Conservation (phyloP, 2,113 vertebrate species). For the Spea multiplicata region DNA sequence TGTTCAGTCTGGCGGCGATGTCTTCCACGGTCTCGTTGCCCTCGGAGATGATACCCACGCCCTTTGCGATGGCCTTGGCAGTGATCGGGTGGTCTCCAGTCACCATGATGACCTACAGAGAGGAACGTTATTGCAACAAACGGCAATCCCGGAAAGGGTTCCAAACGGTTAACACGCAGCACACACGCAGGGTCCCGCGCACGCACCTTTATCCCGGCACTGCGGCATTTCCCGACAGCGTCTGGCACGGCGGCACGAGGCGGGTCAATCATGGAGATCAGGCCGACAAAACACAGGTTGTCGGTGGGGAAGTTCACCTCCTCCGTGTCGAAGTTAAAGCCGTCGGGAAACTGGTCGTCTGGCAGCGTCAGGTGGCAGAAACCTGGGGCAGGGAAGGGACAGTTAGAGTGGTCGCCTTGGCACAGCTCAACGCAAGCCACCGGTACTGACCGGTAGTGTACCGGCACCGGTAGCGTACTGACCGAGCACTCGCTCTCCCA, state of each 20-base stretch:
- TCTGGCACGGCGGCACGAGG: conserved; percentile 76
- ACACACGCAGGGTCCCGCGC: accelerated
- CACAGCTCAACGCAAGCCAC: background rate
- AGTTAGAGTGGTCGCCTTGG: background rate
- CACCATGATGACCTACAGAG: conserved; percentile 76
- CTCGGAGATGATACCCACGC: conserved; percentile 78
- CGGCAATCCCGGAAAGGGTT: background rate
- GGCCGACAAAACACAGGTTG: conserved; percentile 73
- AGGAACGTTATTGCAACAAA: background rate
- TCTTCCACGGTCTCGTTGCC: conserved; percentile 78
- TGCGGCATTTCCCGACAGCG: conserved; percentile 76
- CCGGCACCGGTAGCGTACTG: conserved; percentile 36
- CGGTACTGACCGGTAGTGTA: background rate
- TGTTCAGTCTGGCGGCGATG: conserved; percentile 78
- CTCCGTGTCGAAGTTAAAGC: conserved; percentile 72
- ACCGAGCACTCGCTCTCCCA: conserved; percentile 75
- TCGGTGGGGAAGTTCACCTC: conserved; percentile 74
- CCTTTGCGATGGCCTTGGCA: conserved; percentile 79
- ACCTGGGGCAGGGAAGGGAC: conserved; percentile 52
- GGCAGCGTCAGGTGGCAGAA: conserved; percentile 73
- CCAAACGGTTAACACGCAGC: background rate
- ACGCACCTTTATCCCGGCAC: conserved; percentile 75
- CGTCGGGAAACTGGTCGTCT: conserved; percentile 73
- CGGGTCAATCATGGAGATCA: conserved; percentile 80
- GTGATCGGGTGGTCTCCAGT: conserved; percentile 79